A percentile compares a stretch with the other conserved stretches of the same genome.
Evolutionary conservation across 2,888 invertebrate species (phyloP).

Genomic region (Antheraea assamensis): DNA sequence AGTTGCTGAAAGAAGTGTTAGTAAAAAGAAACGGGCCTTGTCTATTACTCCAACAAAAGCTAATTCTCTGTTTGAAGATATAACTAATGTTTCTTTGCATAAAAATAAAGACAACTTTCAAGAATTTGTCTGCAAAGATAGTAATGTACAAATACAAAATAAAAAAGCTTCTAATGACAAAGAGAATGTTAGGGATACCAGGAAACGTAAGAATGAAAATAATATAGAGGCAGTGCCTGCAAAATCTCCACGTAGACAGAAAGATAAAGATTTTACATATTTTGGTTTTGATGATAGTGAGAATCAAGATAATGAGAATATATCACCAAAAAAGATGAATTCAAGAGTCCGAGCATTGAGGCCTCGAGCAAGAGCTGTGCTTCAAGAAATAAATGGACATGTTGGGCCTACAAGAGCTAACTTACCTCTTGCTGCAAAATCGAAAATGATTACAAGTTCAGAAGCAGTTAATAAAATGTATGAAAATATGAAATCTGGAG

Average conservation of each 20-base stretch:
- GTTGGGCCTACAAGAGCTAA: constrained; percentile 54
- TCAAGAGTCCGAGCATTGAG: constrained; percentile 47
- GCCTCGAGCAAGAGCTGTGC: constrained; percentile 49
- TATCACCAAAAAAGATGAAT: constrained; percentile 56
- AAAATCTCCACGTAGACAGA: constrained; percentile 39
- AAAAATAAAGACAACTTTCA: constrained; percentile 30
- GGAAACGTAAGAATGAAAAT: constrained; percentile 39
- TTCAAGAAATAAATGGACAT: constrained; percentile 60
- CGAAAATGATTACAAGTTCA: constrained; percentile 48
- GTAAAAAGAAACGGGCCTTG: constrained; percentile 56
- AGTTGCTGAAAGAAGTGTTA: constrained; percentile 59
- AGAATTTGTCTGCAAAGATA: constrained; percentile 34
- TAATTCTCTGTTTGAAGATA: constrained; percentile 52
- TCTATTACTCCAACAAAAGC: constrained; percentile 54
- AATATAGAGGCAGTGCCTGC: constrained; percentile 31
- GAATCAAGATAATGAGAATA: constrained; percentile 63
- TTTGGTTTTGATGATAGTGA: constrained; percentile 77
- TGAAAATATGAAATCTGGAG: constrained; percentile 56
- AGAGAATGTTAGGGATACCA: constrained; percentile 37
- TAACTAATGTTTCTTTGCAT: constrained; percentile 27
- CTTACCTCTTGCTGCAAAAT: constrained; percentile 52
- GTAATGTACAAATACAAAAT: constrained; percentile 30
- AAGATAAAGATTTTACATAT: constrained; percentile 56
- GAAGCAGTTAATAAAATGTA: constrained; percentile 55
- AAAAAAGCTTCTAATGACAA: constrained; percentile 39